Percentiles rank a stretch among this genome's conserved stretches.
Evolutionary conservation across 2,113 vertebrate genomes (phyloP).

Genomic region (Meriones unguiculatus): DNA sequence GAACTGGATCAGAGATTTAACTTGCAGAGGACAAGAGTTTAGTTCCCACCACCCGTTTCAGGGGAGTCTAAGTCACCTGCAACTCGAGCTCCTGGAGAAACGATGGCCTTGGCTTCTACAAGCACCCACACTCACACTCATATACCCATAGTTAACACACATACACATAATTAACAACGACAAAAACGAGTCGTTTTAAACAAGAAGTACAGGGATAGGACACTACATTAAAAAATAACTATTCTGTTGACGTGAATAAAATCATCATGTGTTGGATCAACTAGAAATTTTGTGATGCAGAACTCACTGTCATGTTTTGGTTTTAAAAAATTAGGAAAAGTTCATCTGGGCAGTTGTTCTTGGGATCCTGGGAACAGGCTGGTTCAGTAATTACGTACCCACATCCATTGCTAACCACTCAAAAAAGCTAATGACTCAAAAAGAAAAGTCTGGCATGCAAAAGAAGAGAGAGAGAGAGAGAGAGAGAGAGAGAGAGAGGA

Average conservation of each 20-base stretch:
- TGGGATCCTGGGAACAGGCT: neutral
- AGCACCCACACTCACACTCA: neutral
- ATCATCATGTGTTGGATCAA: neutral
- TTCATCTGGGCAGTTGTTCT: neutral
- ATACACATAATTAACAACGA: neutral
- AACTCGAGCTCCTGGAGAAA: neutral
- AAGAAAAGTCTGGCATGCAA: neutral
- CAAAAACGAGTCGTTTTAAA: neutral
- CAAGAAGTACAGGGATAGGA: neutral
- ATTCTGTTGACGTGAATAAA: neutral
- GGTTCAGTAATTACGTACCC: neutral
- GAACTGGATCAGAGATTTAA: neutral
- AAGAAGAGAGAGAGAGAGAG: neutral
- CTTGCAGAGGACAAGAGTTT: neutral
- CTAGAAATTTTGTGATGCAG: neutral
- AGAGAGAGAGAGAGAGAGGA: neutral
- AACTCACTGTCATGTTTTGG: constrained; percentile 1
- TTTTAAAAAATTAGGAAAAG: neutral
- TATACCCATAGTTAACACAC: neutral
- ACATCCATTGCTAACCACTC: neutral
- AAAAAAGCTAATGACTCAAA: neutral
- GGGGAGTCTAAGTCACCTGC: neutral
- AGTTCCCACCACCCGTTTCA: neutral
- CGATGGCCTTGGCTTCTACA: neutral
- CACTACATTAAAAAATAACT: neutral